Evolutionary conservation across 2,113 vertebrate genomes (phyloP), one percentile per base, ranked within the genome.

Genomic region (Saiga tatarica): DNA sequence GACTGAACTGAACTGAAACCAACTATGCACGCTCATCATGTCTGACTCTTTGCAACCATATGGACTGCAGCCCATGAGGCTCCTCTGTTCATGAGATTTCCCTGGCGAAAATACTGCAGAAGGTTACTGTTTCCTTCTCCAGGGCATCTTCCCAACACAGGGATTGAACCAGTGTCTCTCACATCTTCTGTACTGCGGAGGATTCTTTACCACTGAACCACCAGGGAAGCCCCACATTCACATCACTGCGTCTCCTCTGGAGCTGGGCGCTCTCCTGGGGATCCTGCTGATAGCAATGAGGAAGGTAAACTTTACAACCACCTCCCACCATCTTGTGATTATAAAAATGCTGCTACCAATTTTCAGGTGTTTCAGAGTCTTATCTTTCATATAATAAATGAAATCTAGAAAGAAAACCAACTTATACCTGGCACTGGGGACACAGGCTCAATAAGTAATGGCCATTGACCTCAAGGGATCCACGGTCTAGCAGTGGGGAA

Each of bases 111-210:
- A 39, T 12, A 71, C 67, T 71, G n/a, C 2, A 39, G 67, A 5
- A 39, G 19, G 67, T 39, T 71, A 8, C 19, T 71, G 23, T 12
- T 71, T 71, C n/a, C 67, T 71, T 71, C 67, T 71, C 19, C 67
- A 71, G 67, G n/a, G n/a, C 67, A 39, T 71, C 67, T 39, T 71
- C 67, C n/a, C n/a, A 39, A 23, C 67, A 36, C 67, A 71, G 64
- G 64, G 9, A 71, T 2, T 71, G n/a, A 71, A 71, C 19, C 17
- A 71, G n/a, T 36, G n/a, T 71, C 10, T 71, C 19, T 71, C n/a
- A 39, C 0, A 1, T 71, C 67, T 71, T 9, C n/a, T 71, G n/a
- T 19, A 12, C 0, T 71, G n/a, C 0, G 0, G n/a, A 12, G 2
- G 67, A n/a, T 39, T 39, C n/a, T 71, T 71, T 71, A 71, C 19